Evolutionary conservation across 1,140 invertebrate species (phyloP).

Genomic region (Mya arenaria): DNA sequence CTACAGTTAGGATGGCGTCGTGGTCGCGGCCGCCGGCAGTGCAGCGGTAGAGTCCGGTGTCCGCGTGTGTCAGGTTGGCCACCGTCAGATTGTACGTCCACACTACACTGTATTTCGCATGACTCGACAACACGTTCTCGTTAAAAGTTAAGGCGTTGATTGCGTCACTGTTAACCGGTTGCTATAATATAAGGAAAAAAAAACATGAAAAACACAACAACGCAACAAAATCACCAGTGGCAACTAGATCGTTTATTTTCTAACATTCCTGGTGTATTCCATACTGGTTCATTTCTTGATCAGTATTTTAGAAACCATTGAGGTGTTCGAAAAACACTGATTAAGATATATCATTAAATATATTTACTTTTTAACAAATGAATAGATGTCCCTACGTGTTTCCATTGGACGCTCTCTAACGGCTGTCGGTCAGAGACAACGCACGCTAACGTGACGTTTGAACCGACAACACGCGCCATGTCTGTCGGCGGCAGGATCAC

Average conservation of each 20-base stretch:
- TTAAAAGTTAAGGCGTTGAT: constrained; percentile 55
- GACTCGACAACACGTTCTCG: constrained; percentile 28
- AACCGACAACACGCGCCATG: constrained; percentile 17
- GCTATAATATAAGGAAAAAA: constrained; percentile 4
- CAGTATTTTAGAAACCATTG: too few species aligned
- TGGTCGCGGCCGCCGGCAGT: constrained; percentile 34
- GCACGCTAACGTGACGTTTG: constrained; percentile 50
- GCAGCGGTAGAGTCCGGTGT: constrained; percentile 42
- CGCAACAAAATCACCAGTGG: too few species aligned
- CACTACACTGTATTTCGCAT: constrained; percentile 32
- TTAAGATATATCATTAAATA: too few species aligned
- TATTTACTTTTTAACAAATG: too few species aligned
- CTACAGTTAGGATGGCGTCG: constrained; percentile 34
- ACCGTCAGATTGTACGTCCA: constrained; percentile 50
- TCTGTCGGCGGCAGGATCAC: constrained; percentile 24
- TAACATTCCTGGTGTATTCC: too few species aligned
- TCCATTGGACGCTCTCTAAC: constrained; percentile 50
- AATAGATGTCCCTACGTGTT: constrained; percentile 34
- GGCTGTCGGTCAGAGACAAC: constrained; percentile 18
- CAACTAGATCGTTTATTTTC: too few species aligned
- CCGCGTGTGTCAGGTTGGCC: constrained; percentile 6
- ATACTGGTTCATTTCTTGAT: not conserved
- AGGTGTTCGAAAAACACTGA: too few species aligned
- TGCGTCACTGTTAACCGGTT: not conserved
- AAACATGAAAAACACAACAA: too few species aligned